phyloP scores from a whole-genome alignment of 2,113 vertebrate species.

The Rhizomys pruinosus region DNA sequence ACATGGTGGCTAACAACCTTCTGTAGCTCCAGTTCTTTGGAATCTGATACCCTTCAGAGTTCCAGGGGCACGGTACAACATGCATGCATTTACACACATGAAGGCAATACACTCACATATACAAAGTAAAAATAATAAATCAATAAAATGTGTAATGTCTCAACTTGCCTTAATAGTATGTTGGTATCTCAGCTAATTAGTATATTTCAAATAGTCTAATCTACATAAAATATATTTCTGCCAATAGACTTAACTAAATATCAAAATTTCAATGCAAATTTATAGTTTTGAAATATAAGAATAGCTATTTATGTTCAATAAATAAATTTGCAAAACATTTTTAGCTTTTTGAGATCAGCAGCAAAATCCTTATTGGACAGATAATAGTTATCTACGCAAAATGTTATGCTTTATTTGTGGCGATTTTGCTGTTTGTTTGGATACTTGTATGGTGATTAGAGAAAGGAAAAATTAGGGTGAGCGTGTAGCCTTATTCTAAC shows the following conservation, averaged over 20 bases:
- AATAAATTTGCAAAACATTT: neutral
- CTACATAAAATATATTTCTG: neutral
- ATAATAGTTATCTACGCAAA: slow-evolving; percentile 27
- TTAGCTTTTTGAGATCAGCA: slow-evolving; percentile 2
- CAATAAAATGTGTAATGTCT: neutral
- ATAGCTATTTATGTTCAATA: neutral
- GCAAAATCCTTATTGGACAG: neutral
- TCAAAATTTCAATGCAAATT: neutral
- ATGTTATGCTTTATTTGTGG: neutral
- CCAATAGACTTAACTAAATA: neutral
- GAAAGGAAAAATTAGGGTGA: neutral
- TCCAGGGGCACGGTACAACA: too few species aligned
- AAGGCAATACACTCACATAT: too few species aligned
- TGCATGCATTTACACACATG: too few species aligned
- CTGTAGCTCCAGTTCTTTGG: too few species aligned
- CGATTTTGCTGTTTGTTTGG: neutral
- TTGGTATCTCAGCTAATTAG: neutral
- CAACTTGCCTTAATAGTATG: neutral
- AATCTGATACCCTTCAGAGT: too few species aligned
- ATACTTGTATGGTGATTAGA: neutral
- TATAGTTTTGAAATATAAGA: neutral
- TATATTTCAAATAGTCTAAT: neutral
- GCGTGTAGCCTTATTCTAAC: neutral
- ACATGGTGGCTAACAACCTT: too few species aligned
- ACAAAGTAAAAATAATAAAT: too few species aligned